These are phyloP conservation scores for Artibeus jamaicensis DNA, from an alignment of 2,797 vertebrate species.

Conservation along the genomic window DNA sequence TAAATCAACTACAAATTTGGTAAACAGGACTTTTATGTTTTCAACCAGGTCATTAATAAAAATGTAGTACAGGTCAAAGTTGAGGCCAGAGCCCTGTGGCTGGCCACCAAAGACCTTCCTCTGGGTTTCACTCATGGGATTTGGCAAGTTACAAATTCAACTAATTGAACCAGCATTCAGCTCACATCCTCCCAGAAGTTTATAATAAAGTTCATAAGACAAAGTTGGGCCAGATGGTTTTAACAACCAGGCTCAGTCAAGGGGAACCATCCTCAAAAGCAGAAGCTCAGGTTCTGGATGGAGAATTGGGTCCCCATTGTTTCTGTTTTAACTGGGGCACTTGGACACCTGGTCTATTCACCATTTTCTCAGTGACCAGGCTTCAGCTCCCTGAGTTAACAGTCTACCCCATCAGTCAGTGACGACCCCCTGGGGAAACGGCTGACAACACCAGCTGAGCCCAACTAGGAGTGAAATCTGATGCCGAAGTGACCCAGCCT, in stretches of 20 bases:
- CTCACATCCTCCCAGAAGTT: constrained; percentile 28
- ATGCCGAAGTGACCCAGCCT: neutral
- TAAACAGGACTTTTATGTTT: constrained; percentile 58
- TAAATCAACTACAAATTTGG: constrained; percentile 34
- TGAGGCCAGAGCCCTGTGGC: neutral
- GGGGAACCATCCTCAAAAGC: constrained; percentile 57
- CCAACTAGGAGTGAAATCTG: neutral
- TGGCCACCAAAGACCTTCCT: neutral
- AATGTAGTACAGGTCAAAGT: constrained; percentile 27
- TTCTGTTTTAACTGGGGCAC: constrained; percentile 36
- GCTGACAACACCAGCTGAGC: constrained; percentile 54
- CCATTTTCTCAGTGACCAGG: neutral
- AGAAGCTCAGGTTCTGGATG: constrained; percentile 45
- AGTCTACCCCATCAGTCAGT: constrained; percentile 30
- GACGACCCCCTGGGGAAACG: constrained; percentile 30
- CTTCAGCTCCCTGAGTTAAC: neutral
- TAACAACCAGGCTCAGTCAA: constrained; percentile 37
- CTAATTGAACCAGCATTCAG: neutral
- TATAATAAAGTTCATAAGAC: constrained; percentile 55
- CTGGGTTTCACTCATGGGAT: neutral
- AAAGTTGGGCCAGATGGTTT: constrained; percentile 71
- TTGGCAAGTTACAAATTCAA: constrained; percentile 8
- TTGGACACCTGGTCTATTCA: constrained; percentile 53
- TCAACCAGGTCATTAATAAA: constrained; percentile 58
- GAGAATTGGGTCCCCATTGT: neutral